These are phyloP conservation scores for Formica aserva DNA, from an alignment of 2,888 invertebrate species.

Conservation along the genomic window DNA sequence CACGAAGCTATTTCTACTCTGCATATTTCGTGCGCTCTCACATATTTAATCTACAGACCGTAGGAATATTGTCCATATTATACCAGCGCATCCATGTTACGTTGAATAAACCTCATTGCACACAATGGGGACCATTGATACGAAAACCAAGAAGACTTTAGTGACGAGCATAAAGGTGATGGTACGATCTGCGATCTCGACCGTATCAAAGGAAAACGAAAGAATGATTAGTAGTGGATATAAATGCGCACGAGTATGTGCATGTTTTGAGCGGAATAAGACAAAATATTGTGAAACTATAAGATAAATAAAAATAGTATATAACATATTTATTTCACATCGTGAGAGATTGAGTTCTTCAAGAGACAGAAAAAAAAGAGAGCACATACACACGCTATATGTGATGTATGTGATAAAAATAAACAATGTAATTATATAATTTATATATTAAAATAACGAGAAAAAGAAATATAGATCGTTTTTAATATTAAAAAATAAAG, in stretches of 20 bases:
- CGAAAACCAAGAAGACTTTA: conserved; percentile 4
- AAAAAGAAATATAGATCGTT: background rate
- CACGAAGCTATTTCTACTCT: conserved; percentile 21
- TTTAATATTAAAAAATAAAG: background rate
- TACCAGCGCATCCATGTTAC: background rate
- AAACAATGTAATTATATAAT: background rate
- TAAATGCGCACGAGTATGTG: background rate
- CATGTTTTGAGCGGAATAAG: conserved; percentile 19
- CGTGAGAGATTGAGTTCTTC: background rate
- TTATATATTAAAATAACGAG: background rate
- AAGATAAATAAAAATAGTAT: background rate
- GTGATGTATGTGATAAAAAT: background rate
- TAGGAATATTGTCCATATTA: conserved; percentile 10
- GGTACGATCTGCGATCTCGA: conserved; percentile 13
- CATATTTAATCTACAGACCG: conserved; percentile 16
- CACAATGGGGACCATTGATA: background rate
- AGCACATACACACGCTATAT: too few species aligned
- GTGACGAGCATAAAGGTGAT: background rate
- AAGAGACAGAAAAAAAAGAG: background rate
- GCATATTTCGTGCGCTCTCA: conserved; percentile 13
- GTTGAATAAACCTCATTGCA: background rate
- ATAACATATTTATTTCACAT: conserved; percentile 12
- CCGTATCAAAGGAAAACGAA: conserved; percentile 30
- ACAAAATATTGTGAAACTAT: conserved; percentile 1
- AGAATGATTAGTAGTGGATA: conserved; percentile 3